Evolutionary conservation across 2,888 invertebrate genomes (phyloP), one percentile per base, ranked within the genome.

Genomic region (Noctua janthina): DNA sequence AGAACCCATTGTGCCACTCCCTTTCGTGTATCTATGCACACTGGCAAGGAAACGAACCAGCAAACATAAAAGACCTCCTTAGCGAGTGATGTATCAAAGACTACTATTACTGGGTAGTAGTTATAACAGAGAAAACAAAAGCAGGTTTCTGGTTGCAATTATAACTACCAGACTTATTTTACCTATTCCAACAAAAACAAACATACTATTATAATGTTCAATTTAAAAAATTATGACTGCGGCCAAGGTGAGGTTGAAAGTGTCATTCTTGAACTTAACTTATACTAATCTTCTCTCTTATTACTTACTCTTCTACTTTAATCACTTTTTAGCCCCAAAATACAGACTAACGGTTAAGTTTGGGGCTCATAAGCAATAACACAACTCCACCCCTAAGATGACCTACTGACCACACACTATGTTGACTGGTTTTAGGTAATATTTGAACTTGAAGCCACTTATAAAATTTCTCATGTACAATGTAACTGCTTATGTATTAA

Each of bases 111-210:
- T 13, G n/a, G 29, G 59, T 29, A 15, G 29, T 59, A n/a, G 0
- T 59, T 59, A 59, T 29, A 29, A 6, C 29, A 59, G n/a, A 59
- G 59, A 59, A 59, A 6, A 59, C 13, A 59, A n/a, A n/a, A 29
- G 59, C n/a, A n/a, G 5, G n/a, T 13, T 59, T 59, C n/a, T 1
- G n/a, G n/a, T 15, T 29, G n/a, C 15, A 29, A 54, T 20, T 20
- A 6, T 51, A 51, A 2, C 7, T 54, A 54, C 20, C 3, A 1
- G 20, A 20, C 20, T 3, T 54, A 54, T 20, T 20, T 54, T 20
- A 54, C 20, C 54, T 59, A n/a, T 23, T n/a, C 13, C n/a, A 59
- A 59, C 59, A n/a, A 46, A 13, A 35, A 76, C 74, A 75, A 23
- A 15, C 15, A 17, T 43, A 43, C 11, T 23, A 7, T 23, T 39